Conservation (phyloP, 2,797 vertebrate species). For the Lagorchestes hirsutus region DNA sequence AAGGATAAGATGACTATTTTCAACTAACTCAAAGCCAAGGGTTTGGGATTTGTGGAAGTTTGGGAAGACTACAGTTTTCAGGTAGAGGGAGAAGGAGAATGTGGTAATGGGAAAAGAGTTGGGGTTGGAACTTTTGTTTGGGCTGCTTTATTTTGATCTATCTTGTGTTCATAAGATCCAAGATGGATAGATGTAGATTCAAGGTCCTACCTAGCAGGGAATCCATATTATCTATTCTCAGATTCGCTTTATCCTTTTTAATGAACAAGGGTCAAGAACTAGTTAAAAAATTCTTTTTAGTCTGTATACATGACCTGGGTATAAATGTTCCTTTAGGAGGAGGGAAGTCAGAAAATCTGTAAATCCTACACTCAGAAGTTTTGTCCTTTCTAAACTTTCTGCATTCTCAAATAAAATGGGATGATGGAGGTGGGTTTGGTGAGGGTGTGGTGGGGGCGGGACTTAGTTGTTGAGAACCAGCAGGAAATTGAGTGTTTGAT, state of each 20-base stretch:
- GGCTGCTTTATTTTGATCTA: no score
- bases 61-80: background rate
- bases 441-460: background rate
- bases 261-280: background rate
- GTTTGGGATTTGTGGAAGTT: background rate
- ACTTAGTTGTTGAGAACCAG: background rate
- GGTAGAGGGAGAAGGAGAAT: background rate
- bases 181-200: no score
- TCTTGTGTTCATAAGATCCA: no score
- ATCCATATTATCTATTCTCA: no score
- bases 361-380: background rate
- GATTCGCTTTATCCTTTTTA: no score
- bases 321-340: background rate
- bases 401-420: background rate
- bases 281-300: background rate
- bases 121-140: no score
- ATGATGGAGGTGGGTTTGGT: background rate
- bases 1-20: background rate
- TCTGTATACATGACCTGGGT: background rate
- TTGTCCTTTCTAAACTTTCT: background rate
- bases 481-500: background rate
- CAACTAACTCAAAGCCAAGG: background rate
- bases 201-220: no score
- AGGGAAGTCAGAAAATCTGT: background rate
- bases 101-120: no score